Base-by-base conservation (phyloP, 2,797 vertebrate genomes). In the Artibeus lituratus region DNA sequence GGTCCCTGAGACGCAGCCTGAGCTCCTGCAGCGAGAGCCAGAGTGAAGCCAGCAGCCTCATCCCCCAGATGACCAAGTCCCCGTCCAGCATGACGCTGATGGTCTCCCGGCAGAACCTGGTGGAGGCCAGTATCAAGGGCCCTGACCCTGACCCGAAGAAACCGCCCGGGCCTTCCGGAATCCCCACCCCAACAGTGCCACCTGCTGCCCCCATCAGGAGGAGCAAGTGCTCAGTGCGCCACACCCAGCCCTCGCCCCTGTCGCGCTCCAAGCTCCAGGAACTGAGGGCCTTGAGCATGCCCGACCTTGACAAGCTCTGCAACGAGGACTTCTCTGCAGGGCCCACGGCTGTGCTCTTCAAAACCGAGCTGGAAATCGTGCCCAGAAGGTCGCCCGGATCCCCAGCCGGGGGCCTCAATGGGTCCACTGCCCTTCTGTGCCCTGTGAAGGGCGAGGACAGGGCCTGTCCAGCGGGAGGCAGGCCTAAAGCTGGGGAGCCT, bases 221-320 rank as follows among this genome's bases (percentile, higher is more conserved):
- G 80, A 98, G 96, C 97, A 99, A 98, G 93, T 98, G 97, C 44
- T 91, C 97, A 0, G 98, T 98, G 9, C 98, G 97, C 21, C 98
- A 98, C 35, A 55, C 96, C 1, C 98, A 98, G 67, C 97, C 97
- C 3, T 96, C 97, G 0, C 98, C 96, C 0, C 87, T 99, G 67
- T 99, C 99, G 32, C 98, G 98, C 91, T 99, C 98, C 32, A 99
- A 99, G 95, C 97, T 99, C 57, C 98, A 99, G 97, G 99, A 99
- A 95, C 98, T 99, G 26, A 98, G 99, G 67, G 99, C 99, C 5
- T 97, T 99, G 91, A 99, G 99, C 95, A 99, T 99, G 99, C 99
- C 99, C 0, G 99, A 99, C 94, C 97, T 99, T 19, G 99, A 99
- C 97, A 99, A 99, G 95, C 98, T 99, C 15, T 99, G 99, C 10